Evolutionary conservation across 2,797 vertebrate genomes (phyloP).

Genomic region (Syndactyla subalaris): DNA sequence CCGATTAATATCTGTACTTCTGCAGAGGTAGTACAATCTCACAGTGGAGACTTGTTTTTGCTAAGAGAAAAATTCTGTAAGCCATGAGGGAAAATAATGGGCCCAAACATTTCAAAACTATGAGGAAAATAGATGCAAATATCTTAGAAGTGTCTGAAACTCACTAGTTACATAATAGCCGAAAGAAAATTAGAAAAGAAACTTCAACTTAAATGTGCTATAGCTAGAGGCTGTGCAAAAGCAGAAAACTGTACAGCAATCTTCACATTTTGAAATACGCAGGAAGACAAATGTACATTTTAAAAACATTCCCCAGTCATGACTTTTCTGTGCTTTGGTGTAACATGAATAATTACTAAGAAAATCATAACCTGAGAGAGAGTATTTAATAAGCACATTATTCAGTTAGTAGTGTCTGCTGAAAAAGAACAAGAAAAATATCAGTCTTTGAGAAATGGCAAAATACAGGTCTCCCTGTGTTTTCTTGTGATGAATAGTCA

Average conservation of each 20-base stretch:
- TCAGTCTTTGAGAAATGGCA: neutral
- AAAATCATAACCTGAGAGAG: neutral
- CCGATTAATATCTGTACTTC: neutral
- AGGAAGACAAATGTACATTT: neutral
- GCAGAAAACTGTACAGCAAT: neutral
- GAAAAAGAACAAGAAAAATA: neutral
- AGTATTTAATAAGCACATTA: slow-evolving; percentile 8
- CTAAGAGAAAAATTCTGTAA: neutral
- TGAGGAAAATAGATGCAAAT: neutral
- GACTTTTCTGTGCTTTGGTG: neutral
- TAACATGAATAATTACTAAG: neutral
- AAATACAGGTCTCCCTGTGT: neutral
- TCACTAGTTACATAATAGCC: neutral
- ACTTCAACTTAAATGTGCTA: neutral
- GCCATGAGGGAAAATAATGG: neutral
- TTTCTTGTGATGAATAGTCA: neutral
- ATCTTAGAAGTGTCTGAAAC: slow-evolving; percentile 23
- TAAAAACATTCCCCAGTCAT: neutral
- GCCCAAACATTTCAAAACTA: neutral
- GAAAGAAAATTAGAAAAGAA: slow-evolving; percentile 21
- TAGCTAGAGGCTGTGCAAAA: neutral
- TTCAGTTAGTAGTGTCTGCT: neutral
- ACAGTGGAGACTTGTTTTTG: neutral
- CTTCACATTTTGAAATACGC: neutral
- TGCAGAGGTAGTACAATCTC: neutral